Evolutionary conservation across 1,140 invertebrate genomes (phyloP).

Genomic region (Eulimnadia texana): DNA sequence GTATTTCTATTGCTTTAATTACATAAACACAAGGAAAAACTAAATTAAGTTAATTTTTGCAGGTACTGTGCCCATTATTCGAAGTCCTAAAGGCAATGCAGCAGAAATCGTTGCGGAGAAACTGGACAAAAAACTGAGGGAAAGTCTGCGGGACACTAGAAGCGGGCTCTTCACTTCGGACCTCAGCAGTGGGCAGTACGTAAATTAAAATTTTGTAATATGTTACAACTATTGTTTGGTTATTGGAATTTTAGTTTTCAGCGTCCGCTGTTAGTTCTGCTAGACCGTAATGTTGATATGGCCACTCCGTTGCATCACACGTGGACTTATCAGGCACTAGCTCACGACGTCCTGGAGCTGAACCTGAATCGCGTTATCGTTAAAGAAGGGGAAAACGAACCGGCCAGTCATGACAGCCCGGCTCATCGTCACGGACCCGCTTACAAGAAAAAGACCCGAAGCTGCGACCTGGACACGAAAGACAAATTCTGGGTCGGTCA

Average conservation of each 20-base stretch:
- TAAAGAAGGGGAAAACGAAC: slow-evolving; percentile 42
- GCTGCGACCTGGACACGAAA: slow-evolving; percentile 76
- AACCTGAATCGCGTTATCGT: slow-evolving; percentile 74
- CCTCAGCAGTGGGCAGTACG: slow-evolving; percentile 39
- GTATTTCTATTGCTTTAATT: slow-evolving; percentile 27
- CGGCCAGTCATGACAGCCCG: slow-evolving; percentile 25
- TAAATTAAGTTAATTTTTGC: slow-evolving; percentile 1
- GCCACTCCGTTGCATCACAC: slow-evolving; percentile 96
- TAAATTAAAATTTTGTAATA: not conserved
- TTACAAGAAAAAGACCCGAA: slow-evolving; percentile 48
- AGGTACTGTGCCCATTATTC: slow-evolving; percentile 87
- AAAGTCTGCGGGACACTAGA: slow-evolving; percentile 90
- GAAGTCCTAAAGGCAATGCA: slow-evolving; percentile 88
- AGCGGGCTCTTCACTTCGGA: slow-evolving; percentile 90
- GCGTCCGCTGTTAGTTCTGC: slow-evolving; percentile 75
- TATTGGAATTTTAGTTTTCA: slow-evolving; percentile 55
- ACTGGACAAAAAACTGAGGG: slow-evolving; percentile 89
- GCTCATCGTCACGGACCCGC: slow-evolving; percentile 23
- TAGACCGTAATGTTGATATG: slow-evolving; percentile 93
- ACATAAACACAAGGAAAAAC: too few relatives aligned
- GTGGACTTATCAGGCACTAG: slow-evolving; percentile 97
- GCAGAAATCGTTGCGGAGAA: slow-evolving; percentile 96
- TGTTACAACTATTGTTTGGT: slow-evolving; percentile 52
- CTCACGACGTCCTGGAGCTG: slow-evolving; percentile 86
- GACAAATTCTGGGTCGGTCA: slow-evolving; percentile 87